phyloP scores from a whole-genome alignment of 37 sponge, comb jelly and placozoan species.

The Spongilla lacustris region DNA sequence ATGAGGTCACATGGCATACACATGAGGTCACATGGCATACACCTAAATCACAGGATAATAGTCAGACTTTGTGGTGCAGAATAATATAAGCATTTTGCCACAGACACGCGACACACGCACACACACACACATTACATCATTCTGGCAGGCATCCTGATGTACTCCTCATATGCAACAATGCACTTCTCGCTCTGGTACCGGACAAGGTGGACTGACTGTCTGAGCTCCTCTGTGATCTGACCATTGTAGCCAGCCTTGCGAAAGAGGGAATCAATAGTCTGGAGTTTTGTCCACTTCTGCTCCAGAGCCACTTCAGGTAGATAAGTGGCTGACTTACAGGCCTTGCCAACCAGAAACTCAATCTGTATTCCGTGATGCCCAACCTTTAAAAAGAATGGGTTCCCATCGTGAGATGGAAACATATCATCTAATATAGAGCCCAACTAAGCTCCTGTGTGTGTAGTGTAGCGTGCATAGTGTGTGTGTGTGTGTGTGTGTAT shows the following conservation, averaged over 20 bases:
- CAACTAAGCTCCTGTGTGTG: too few species aligned
- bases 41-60: too few species aligned
- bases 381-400: conserved; percentile 56
- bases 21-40: too few species aligned
- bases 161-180: conserved; percentile 82
- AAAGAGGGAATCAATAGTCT: conserved; percentile 89
- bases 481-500: background rate
- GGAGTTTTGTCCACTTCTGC: conserved; percentile 90
- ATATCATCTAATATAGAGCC: too few species aligned
- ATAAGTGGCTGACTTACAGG: conserved; percentile 86
- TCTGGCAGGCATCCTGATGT: conserved; percentile 10
- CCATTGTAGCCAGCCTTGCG: conserved; percentile 89
- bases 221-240: conserved; percentile 69
- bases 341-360: conserved; percentile 64
- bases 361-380: conserved; percentile 97
- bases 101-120: background rate
- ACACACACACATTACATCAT: background rate
- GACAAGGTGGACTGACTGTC: conserved; percentile 57
- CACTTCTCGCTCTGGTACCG: conserved; percentile 93
- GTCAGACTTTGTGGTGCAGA: too few species aligned
- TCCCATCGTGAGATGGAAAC: background rate
- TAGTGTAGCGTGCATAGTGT: too few species aligned
- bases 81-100: too few species aligned
- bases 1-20: too few species aligned
- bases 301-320: conserved; percentile 97